These are phyloP conservation scores for Gallinago undulata DNA, from an alignment of 2,113 vertebrate genomes.

Conservation along the genomic window DNA sequence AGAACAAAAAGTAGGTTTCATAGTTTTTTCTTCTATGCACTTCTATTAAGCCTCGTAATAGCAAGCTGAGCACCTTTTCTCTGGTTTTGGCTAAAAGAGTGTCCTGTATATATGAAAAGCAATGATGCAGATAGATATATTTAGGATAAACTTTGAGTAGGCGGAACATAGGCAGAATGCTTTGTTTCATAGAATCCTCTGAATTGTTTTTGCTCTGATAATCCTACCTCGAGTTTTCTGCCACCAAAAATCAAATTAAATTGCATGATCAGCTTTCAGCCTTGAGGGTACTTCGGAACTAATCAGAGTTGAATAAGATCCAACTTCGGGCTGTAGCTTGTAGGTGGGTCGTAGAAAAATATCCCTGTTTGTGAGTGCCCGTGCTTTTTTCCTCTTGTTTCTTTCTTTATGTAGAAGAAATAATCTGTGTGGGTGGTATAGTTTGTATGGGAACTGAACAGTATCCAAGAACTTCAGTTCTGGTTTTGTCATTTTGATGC, in stretches of 20 bases:
- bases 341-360: background rate
- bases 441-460: background rate
- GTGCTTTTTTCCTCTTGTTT: background rate
- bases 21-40: conserved; percentile 32
- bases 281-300: background rate
- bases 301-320: background rate
- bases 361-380: background rate
- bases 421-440: background rate
- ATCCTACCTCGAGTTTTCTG: background rate
- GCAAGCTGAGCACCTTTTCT: background rate
- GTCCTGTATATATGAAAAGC: background rate
- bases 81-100: background rate
- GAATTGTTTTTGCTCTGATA: background rate
- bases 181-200: background rate
- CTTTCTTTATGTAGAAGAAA: background rate
- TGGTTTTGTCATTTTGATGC: background rate
- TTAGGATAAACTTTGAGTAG: background rate
- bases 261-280: background rate
- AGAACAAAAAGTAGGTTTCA: conserved; percentile 87
- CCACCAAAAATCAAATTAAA: background rate
- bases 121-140: background rate
- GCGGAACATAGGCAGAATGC: background rate
- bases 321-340: background rate
- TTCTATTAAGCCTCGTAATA: background rate
- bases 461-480: background rate